Evolutionary conservation across 2,888 invertebrate genomes (phyloP).

Genomic region (Anticlea derivata): DNA sequence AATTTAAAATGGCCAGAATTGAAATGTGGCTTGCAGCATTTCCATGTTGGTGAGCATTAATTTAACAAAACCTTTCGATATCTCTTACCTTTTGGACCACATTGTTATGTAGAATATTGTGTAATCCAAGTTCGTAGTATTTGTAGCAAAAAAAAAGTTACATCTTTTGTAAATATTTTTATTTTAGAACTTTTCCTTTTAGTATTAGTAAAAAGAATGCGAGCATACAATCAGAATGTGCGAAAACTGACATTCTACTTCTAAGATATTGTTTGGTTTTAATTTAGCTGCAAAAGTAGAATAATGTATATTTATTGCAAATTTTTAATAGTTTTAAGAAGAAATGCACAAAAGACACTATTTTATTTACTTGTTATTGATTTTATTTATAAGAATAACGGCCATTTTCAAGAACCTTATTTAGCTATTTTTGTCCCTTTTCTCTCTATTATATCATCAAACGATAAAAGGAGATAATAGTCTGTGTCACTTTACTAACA

Average conservation of each 20-base stretch:
- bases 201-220: constrained; percentile 48
- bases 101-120: constrained; percentile 76
- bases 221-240: constrained; percentile 49
- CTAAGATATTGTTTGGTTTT: constrained; percentile 50
- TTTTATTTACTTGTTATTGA: constrained; percentile 66
- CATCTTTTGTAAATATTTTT: constrained; percentile 77
- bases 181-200: constrained; percentile 63
- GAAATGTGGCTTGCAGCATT: constrained; percentile 27
- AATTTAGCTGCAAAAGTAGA: constrained; percentile 56
- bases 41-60: constrained; percentile 32
- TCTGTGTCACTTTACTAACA: no score
- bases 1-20: constrained; percentile 58
- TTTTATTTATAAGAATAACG: constrained; percentile 61
- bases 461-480: no score
- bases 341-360: constrained; percentile 78
- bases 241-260: constrained; percentile 49
- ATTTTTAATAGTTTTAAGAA: constrained; percentile 61
- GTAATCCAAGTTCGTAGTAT: constrained; percentile 74
- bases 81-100: constrained; percentile 66
- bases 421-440: constrained; percentile 12
- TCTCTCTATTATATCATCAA: no score
- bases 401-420: constrained; percentile 17
- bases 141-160: constrained; percentile 77
- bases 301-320: constrained; percentile 75
- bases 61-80: constrained; percentile 51